phyloP scores from a whole-genome alignment of 2,888 invertebrate genomes.

The Hypomecis atomaria region DNA sequence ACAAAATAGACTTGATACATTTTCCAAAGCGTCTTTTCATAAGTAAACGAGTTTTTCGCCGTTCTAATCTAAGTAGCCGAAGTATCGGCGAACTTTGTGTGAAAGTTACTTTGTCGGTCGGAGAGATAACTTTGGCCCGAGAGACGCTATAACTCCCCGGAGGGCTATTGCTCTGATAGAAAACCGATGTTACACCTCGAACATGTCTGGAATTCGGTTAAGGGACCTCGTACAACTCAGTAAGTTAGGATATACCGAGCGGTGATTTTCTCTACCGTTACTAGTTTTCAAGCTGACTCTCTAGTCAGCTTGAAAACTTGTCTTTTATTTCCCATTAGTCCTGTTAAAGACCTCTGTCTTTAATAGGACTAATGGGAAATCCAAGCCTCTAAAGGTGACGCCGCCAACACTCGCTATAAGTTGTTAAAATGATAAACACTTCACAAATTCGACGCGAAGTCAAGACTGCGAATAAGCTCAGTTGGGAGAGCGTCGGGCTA shows the following conservation, averaged over 20 bases:
- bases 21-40: conserved; percentile 3
- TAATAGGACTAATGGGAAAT: too few relatives aligned
- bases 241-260: background rate
- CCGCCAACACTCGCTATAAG: too few relatives aligned
- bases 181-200: conserved; percentile 19
- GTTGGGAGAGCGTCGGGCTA: too few relatives aligned
- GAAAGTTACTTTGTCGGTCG: conserved; percentile 11
- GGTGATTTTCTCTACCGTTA: too few relatives aligned
- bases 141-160: conserved; percentile 2
- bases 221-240: background rate
- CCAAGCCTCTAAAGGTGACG: too few relatives aligned
- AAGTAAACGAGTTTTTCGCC: conserved; percentile 24
- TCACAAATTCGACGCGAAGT: too few relatives aligned
- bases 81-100: conserved; percentile 18
- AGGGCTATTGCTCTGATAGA: conserved; percentile 8
- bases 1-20: conserved; percentile 1
- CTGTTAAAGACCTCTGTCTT: too few relatives aligned
- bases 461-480: too few relatives aligned
- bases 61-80: conserved; percentile 19
- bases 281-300: too few relatives aligned
- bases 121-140: conserved; percentile 20
- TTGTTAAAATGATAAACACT: too few relatives aligned
- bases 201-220: conserved; percentile 16
- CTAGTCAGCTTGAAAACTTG: too few relatives aligned
- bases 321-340: too few relatives aligned